Conservation (phyloP, 2,888 invertebrate species). For the Drosophila meridiana region DNA sequence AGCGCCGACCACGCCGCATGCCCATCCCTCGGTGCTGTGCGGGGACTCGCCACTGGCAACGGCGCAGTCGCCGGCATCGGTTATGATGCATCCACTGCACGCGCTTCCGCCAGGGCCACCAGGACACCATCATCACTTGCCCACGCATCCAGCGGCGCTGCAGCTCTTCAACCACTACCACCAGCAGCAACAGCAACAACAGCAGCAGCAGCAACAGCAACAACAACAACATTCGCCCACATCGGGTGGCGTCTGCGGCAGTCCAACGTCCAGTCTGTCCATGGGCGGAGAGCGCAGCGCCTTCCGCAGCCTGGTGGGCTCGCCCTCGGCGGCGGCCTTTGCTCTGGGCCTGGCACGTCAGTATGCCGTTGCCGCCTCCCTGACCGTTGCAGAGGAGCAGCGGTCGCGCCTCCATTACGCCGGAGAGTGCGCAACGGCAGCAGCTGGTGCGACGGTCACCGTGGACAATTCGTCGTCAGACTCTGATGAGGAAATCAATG, state of each 20-base stretch:
- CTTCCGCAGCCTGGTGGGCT: constrained; percentile 90
- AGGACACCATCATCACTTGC: constrained; percentile 65
- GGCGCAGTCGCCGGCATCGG: constrained; percentile 58
- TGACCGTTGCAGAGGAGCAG: constrained; percentile 83
- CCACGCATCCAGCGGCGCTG: constrained; percentile 77
- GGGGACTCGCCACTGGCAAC: constrained; percentile 60
- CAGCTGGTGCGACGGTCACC: constrained; percentile 68
- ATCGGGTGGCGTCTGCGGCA: constrained; percentile 52
- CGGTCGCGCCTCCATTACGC: constrained; percentile 64
- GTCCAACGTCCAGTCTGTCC: constrained; percentile 82
- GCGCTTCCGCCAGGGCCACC: constrained; percentile 67
- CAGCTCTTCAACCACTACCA: constrained; percentile 80
- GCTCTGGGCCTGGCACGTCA: constrained; percentile 83
- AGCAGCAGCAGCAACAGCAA: constrained; percentile 60
- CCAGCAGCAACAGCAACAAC: constrained; percentile 71
- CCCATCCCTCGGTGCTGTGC: constrained; percentile 55
- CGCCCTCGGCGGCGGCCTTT: constrained; percentile 88
- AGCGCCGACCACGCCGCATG: constrained; percentile 65
- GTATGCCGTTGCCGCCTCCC: constrained; percentile 83
- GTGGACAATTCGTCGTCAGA: constrained; percentile 83
- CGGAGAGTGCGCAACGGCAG: constrained; percentile 40
- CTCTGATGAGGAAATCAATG: constrained; percentile 92
- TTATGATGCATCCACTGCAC: constrained; percentile 62
- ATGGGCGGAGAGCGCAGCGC: constrained; percentile 97
- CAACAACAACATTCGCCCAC: constrained; percentile 66